Evolutionary conservation across 1,140 invertebrate species (phyloP), one percentile per base, ranked within the genome.

Genomic region (Drosophila gunungcola): DNA sequence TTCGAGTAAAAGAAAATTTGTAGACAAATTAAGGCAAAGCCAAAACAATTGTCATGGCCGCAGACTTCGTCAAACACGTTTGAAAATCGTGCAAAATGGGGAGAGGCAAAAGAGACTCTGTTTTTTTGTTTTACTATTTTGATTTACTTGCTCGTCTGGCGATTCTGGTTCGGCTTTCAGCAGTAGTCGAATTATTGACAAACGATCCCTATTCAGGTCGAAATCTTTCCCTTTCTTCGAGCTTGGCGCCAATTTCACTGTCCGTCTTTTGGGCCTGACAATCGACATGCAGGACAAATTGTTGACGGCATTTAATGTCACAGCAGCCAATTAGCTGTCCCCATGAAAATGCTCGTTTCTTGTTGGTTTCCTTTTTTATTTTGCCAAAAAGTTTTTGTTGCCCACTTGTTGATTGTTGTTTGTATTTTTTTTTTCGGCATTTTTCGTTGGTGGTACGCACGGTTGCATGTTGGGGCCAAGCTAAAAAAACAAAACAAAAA

Each of bases 221-320:
- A n/a, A 55, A 41, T 29, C 38, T 27, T 43, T 21, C 29, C 9
- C 43, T 51, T 49, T 3, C 10, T 5, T 11, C 34, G 3, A 46
- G 48, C 54, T 79, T 86, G 82, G 82, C 82, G 82, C 83, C 84
- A 89, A 89, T 88, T 88, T 88, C 83, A 73, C 75, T 85, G 73
- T 63, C 75, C 25, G 69, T 56, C 56, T 65, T 51, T 60, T 69
- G 64, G 64, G 67, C 36, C 73, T 70, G 79, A 88, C 83, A 89
- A 76, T 88, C 83, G 83, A 89, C 84, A 84, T 88, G 84, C 80
- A 84, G 84, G 84, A 88, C 84, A 88, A 89, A 88, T 88, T 88
- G 84, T 88, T 89, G 84, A 89, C 84, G 80, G 84, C 83, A 80
- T 88, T 88, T 88, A 88, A 88, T 88, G 84, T 88, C 84, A 88